Base-by-base conservation (phyloP, 2,888 invertebrate species). In the Eupsilia transversa region DNA sequence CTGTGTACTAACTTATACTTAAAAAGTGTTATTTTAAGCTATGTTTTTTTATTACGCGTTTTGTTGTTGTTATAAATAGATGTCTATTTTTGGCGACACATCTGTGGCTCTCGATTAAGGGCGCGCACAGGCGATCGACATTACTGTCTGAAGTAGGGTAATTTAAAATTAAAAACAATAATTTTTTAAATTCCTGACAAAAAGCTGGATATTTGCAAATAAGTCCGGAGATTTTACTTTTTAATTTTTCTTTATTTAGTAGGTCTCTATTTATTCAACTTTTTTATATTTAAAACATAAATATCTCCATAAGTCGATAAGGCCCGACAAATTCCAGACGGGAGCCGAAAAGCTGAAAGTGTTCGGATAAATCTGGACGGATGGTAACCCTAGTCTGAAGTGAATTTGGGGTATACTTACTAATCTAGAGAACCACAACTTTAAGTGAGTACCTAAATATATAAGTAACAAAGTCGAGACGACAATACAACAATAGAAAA, bases 81-180 rank as follows among this genome's bases (percentile, higher is more conserved):
- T 84, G 80, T 89, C 88, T 92, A 91, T 91, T 90, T 91, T 89
- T 90, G 87, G 78, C 84, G 79, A 88, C 87, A 88, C 92, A 92
- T 92, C 90, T 92, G 92, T 84, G 90, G 84, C 59, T 74, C 87
- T 86, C 89, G 82, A 91, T 90, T 89, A 91, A 87, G 72, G 35
- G 52, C 14, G 46, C 35, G 35, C 38, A 9, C 52, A 82, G 33
- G 74, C 33, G 60, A 65, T 59, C 27, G 46, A 20, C 52, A 20
- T 35, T 33, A 63, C 20, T 60, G 49, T 71, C 43, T 65, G 23
- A n/a, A n/a, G n/a, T n/a, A n/a, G n/a, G n/a, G n/a, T n/a, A n/a
- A n/a, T n/a, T n/a, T n/a, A n/a, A n/a, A n/a, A n/a, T n/a, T n/a
- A n/a, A n/a, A n/a, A n/a, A n/a, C n/a, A n/a, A n/a, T n/a, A n/a